Evolutionary conservation across 1,140 invertebrate genomes (phyloP), one percentile per base, ranked within the genome.

Genomic region (Zophobas morio): DNA sequence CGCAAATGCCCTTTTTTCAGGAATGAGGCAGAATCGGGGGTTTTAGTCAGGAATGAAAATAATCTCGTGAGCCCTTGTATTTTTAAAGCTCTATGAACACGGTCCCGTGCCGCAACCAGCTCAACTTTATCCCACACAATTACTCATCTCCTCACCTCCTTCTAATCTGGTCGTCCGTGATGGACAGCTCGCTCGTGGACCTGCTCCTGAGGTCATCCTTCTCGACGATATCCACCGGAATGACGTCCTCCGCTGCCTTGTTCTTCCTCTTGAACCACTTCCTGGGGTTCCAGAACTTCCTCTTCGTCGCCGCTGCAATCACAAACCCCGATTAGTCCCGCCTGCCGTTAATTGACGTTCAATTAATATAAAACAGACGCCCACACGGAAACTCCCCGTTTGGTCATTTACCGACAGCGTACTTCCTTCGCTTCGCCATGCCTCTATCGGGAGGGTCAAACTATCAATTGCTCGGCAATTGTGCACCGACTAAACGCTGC

Each of bases 171-270:
- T 84, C 88, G 36, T 88, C 87, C 34, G 88, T 88, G 3, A 88
- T 90, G 47, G 93, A 89, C 1, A 93, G 87, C 83, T 93, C 92
- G 80, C 92, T 92, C 76, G 92, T 92, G 82, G 91, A 93, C 80
- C 90, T 88, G 84, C 91, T 93, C 82, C 90, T 90, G 78, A 87
- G 88, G 79, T 90, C 89, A 74, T 89, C 90, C 32, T 80, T 82
- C 3, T 78, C 75, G 54, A 42, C 54, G 40, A 79, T 76, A 49
- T 80, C 81, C 6, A 78, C 72, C 32, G 78, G 66, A 46, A 56
- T 49, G 33, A 78, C 70, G 70, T 81, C 81, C 47, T 85, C 82
- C 37, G 78, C 78, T 8, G 77, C 80, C 74, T 85, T 85, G 70
- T 82, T 81, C 80, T 84, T 85, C 78, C 83, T 80, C 75, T 82